A percentile compares a stretch with the other conserved stretches of the same genome.
Conservation (phyloP, 2,113 vertebrate species). For the Chauna torquata region DNA sequence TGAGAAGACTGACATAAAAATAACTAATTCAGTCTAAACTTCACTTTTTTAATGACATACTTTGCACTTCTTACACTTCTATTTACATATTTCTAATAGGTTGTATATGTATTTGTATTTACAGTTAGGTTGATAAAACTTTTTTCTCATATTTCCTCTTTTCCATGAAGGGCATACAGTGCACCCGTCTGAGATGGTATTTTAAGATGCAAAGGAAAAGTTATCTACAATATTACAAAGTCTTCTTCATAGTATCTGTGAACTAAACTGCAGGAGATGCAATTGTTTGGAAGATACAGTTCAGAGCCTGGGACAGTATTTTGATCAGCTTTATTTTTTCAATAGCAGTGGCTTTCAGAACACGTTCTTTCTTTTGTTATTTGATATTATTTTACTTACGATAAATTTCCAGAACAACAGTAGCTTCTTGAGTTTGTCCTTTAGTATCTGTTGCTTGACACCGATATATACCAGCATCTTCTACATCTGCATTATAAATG, state of each 20-base stretch:
- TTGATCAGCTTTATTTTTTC: neutral
- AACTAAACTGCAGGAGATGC: neutral
- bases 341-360: neutral
- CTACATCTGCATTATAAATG: slow-evolving; percentile 94
- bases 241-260: neutral
- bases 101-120: neutral
- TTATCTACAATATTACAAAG: neutral
- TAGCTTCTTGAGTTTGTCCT: slow-evolving; percentile 92
- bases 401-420: slow-evolving; percentile 96
- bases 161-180: neutral
- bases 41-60: neutral
- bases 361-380: neutral
- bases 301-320: neutral
- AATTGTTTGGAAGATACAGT: neutral
- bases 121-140: accelerated
- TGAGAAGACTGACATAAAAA: neutral
- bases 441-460: slow-evolving; percentile 90
- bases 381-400: slow-evolving; percentile 82
- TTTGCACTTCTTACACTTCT: neutral
- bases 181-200: neutral
- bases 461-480: slow-evolving; percentile 96
- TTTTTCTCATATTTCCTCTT: neutral
- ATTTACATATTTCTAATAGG: neutral
- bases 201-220: neutral
- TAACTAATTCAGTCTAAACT: neutral